Evolutionary conservation across 2,888 invertebrate genomes (phyloP), one percentile per base, ranked within the genome.

Genomic region (Mayetiola destructor): DNA sequence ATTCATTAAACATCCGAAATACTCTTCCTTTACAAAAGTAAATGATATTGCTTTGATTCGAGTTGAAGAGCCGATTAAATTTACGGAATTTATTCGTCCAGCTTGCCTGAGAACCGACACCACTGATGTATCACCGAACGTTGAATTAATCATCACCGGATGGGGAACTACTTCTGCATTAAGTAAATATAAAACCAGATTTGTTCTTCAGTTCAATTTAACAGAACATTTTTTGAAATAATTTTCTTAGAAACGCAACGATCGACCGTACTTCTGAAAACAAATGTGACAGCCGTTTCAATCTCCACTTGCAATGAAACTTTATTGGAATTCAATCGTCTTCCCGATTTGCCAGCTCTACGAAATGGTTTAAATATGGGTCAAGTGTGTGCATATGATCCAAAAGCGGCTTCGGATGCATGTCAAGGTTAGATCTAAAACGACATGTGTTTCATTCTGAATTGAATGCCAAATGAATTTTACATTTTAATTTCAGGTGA

Each of bases 341-440:
- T 55, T 6, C 27, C 27, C 2, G 30, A 53, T 20, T 12, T 30
- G 20, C 10, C 32, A 3, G 21, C 32, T 6, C 32, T 58, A 18
- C 57, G 59, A 18, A 8, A 42, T 3, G 64, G 63, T 1, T 14
- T 64, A 0, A 58, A 56, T 20, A 6, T 39, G 0, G 61, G 61
- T 1, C 65, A 65, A 29, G 56, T 64, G 16, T 66, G 66, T 59
- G 65, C 66, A 3, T 57, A 29, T 36, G 65, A 64, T 61, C 57
- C 60, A 2, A 57, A 59, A 1, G 57, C 58, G 16, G 55, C 55
- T 3, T 64, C 60, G 57, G 70, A 70, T 58, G 65, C 70, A 9
- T 71, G 71, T 35, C 61, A 64, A 52, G 71, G 70, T 2, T 69
- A 71, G 12, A 53, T 23, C 4, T 12, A 27, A 18, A 40, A 20